Evolutionary conservation across 2,113 vertebrate genomes (phyloP).

Genomic region (Hippolais icterina): DNA sequence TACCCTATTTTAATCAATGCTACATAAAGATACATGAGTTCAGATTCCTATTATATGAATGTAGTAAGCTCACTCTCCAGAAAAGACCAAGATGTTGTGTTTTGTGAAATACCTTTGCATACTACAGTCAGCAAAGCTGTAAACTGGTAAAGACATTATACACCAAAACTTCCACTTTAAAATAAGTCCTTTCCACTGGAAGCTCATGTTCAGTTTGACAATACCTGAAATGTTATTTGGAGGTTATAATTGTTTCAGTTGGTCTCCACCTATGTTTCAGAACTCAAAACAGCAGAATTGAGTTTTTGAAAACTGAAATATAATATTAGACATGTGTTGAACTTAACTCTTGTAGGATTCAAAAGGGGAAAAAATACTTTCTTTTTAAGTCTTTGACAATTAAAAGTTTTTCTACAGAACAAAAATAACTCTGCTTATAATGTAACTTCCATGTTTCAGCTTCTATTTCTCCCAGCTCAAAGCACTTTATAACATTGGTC

Average conservation of each 20-base stretch:
- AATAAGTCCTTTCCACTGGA: conserved; percentile 78
- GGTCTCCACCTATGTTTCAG: conserved; percentile 83
- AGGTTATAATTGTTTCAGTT: conserved; percentile 92
- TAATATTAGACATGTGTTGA: conserved; percentile 74
- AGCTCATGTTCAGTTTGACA: conserved; percentile 79
- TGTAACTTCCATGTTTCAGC: conserved; percentile 53
- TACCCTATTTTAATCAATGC: not conserved
- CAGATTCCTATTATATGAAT: not conserved
- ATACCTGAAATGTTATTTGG: conserved; percentile 84
- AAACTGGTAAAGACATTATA: conserved; percentile 48
- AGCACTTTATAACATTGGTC: conserved; percentile 53
- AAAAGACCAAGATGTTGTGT: conserved; percentile 70
- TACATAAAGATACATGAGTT: conserved; percentile 2
- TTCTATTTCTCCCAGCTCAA: conserved; percentile 55
- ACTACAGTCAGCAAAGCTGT: conserved; percentile 77
- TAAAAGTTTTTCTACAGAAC: conserved; percentile 42
- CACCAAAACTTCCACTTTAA: conserved; percentile 71
- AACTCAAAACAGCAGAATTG: conserved; percentile 84
- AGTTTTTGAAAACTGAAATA: conserved; percentile 84
- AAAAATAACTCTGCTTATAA: conserved; percentile 55
- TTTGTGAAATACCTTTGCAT: conserved; percentile 71
- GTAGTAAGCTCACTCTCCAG: conserved; percentile 69
- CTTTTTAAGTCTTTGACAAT: conserved; percentile 64
- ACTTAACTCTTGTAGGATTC: conserved; percentile 48
- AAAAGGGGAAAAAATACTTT: conserved; percentile 53